phyloP scores from a whole-genome alignment of 2,113 vertebrate species.

The Leptocoma aspasia region DNA sequence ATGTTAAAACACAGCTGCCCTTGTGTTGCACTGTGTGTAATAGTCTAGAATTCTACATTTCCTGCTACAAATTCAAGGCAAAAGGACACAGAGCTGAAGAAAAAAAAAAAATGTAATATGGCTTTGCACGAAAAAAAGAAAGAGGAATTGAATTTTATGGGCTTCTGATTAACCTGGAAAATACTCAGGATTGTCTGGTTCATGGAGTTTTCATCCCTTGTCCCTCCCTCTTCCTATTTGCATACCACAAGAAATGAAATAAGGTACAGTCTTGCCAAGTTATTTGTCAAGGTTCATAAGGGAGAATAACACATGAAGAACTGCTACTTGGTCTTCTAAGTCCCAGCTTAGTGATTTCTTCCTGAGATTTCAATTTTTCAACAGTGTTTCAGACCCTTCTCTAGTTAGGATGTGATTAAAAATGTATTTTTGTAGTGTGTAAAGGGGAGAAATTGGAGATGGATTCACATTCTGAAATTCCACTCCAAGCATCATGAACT shows the following conservation, averaged over 20 bases:
- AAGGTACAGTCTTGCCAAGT: neutral
- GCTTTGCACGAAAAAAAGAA: fast-evolving
- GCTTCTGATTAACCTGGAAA: neutral
- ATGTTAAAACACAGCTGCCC: neutral
- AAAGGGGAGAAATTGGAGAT: neutral
- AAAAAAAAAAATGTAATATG: neutral
- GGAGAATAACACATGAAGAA: neutral
- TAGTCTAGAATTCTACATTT: neutral
- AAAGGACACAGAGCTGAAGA: neutral
- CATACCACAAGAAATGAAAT: neutral
- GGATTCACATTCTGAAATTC: neutral
- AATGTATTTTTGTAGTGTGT: constrained; percentile 12
- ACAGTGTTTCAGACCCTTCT: neutral
- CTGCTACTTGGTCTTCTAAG: neutral
- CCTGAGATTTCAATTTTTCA: neutral
- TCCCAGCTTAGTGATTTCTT: neutral
- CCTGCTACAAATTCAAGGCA: neutral
- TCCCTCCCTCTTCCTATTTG: neutral
- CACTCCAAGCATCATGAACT: neutral
- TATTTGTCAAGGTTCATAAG: neutral
- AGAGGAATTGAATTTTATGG: neutral
- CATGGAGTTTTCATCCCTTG: neutral
- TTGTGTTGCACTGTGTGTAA: neutral
- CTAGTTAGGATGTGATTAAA: constrained; percentile 36
- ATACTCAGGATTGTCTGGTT: neutral